Percentiles rank a stretch among this genome's conserved stretches.
These are phyloP conservation scores for Babyrousa celebensis DNA, from an alignment of 2,797 vertebrate genomes.

Conservation along the genomic window DNA sequence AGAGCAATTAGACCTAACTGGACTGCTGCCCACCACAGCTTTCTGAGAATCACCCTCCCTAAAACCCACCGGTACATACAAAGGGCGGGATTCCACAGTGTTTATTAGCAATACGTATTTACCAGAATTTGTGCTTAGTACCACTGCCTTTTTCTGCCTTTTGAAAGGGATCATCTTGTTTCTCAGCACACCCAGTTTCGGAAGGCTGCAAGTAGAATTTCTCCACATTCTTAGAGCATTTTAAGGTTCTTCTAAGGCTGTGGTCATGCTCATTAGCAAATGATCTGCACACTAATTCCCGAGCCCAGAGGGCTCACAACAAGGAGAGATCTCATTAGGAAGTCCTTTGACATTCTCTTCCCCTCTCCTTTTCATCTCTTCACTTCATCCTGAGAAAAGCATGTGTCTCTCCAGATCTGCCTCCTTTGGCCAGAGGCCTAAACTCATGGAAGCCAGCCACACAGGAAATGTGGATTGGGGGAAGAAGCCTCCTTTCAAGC, in stretches of 20 bases:
- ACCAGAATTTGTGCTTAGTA: background rate
- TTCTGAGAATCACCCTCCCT: background rate
- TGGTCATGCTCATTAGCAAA: constrained; percentile 76
- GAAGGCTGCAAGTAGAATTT: background rate
- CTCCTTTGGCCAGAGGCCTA: constrained; percentile 51
- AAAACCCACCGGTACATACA: background rate
- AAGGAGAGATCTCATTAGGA: constrained; percentile 77
- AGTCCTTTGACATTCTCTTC: constrained; percentile 63
- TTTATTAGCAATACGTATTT: background rate
- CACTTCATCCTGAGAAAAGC: constrained; percentile 24
- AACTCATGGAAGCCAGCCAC: constrained; percentile 46
- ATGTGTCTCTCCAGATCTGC: background rate
- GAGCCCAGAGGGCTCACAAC: constrained; percentile 71
- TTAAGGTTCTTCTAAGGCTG: constrained; percentile 57
- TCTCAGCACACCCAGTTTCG: background rate
- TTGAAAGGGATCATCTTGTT: constrained; percentile 33
- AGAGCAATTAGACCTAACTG: background rate
- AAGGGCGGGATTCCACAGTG: background rate
- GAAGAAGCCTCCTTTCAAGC: constrained; percentile 22
- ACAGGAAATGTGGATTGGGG: background rate
- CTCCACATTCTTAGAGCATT: constrained; percentile 14
- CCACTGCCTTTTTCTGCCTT: background rate
- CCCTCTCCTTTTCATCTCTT: constrained; percentile 60
- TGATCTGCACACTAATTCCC: constrained; percentile 53
- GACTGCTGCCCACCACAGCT: background rate